Evolutionary conservation across 92 coral and sea anemone genomes (phyloP).

Genomic region (Zoanthus gigantus): DNA sequence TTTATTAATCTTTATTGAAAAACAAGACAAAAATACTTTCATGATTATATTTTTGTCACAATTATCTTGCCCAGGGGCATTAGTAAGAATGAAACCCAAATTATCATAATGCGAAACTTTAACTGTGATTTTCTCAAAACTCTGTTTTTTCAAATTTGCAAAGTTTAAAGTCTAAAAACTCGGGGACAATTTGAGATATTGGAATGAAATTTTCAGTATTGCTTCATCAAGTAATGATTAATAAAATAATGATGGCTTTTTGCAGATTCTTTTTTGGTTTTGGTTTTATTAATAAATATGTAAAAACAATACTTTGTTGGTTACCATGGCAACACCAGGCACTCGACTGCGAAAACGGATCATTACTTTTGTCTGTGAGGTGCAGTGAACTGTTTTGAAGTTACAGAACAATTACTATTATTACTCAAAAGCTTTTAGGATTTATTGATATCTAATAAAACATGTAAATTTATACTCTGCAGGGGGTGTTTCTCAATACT

Average conservation of each 20-base stretch:
- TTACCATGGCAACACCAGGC: conserved; percentile 38
- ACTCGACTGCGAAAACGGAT: conserved; percentile 16
- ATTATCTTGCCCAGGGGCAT: conserved; percentile 9
- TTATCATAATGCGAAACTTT: conserved; percentile 1
- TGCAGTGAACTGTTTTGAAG: conserved; percentile 13
- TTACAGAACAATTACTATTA: conserved; percentile 14
- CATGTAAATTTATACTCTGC: conserved; percentile 7
- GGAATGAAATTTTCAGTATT: conserved; percentile 50
- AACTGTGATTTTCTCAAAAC: conserved; percentile 3
- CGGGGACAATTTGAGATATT: conserved; percentile 41
- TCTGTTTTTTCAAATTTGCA: conserved; percentile 1
- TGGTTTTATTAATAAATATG: conserved; percentile 6
- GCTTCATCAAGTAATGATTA: conserved; percentile 41
- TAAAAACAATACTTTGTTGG: conserved; percentile 22
- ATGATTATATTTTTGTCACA: conserved; percentile 4
- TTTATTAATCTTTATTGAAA: not conserved
- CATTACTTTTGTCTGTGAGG: conserved; percentile 6
- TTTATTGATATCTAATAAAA: conserved; percentile 24
- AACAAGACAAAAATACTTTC: conserved; percentile 12
- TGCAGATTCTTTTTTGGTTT: conserved; percentile 2
- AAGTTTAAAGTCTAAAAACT: conserved; percentile 34
- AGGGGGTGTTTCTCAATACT: conserved; percentile 11
- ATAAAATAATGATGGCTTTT: conserved; percentile 33
- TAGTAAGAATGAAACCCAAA: not conserved
- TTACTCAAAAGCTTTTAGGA: conserved; percentile 26